phyloP scores from a whole-genome alignment of 1,140 invertebrate species.

The Panagrolaimus sp. region DNA sequence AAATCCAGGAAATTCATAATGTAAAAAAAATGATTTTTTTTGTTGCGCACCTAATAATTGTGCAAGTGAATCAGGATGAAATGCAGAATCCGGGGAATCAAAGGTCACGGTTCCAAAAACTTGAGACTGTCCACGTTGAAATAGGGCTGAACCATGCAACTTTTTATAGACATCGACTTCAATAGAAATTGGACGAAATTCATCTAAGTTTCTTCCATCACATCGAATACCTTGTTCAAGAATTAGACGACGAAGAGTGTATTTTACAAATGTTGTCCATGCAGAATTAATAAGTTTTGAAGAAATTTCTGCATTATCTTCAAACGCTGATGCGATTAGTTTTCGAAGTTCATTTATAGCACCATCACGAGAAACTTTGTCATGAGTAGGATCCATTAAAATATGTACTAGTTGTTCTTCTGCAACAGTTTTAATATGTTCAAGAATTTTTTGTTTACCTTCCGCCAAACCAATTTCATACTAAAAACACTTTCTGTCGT shows the following conservation, averaged over 20 bases:
- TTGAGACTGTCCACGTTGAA: slow-evolving; percentile 70
- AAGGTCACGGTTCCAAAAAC: slow-evolving; percentile 90
- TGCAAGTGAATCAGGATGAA: slow-evolving; percentile 81
- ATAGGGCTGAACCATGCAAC: slow-evolving; percentile 88
- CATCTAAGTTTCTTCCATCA: slow-evolving; percentile 74
- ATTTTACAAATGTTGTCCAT: slow-evolving; percentile 67
- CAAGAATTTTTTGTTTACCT: slow-evolving; percentile 20
- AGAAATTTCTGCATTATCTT: not conserved
- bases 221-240: slow-evolving; percentile 70
- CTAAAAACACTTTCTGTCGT: not conserved
- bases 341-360: slow-evolving; percentile 42
- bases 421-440: slow-evolving; percentile 28
- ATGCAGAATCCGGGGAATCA: slow-evolving; percentile 82
- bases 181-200: slow-evolving; percentile 79
- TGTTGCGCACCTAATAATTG: slow-evolving; percentile 72
- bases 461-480: not conserved
- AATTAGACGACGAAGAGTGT: slow-evolving; percentile 67
- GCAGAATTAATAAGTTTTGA: slow-evolving; percentile 47
- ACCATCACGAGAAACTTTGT: slow-evolving; percentile 67
- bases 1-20: slow-evolving; percentile 79
- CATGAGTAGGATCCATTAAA: slow-evolving; percentile 70
- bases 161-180: slow-evolving; percentile 77
- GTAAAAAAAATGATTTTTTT: slow-evolving; percentile 56
- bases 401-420: slow-evolving; percentile 69
- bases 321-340: not conserved